These are phyloP conservation scores for Loris lydekkerianus DNA, from an alignment of 2,797 vertebrate genomes.

Conservation along the genomic window DNA sequence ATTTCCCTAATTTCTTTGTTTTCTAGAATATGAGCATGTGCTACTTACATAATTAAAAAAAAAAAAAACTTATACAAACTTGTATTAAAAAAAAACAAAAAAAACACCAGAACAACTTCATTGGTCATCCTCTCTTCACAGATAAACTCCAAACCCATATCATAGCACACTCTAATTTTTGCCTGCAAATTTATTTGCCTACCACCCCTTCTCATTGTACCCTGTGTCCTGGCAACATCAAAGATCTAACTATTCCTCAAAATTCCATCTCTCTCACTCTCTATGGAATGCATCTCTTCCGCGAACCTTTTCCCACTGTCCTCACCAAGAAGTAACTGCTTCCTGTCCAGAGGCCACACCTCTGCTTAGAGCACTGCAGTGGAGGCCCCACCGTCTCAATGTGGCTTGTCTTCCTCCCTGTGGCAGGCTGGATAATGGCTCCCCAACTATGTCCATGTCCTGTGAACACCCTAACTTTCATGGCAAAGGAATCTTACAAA, in stretches of 20 bases:
- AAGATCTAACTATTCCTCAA: background rate
- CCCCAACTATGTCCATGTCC: background rate
- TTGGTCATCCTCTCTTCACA: background rate
- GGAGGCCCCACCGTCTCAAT: background rate
- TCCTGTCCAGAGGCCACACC: background rate
- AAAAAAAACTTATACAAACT: background rate
- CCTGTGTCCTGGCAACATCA: background rate
- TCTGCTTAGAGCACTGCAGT: background rate
- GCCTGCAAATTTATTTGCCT: background rate
- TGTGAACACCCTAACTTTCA: background rate
- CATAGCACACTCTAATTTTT: background rate
- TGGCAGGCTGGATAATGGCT: background rate
- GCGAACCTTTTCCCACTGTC: background rate
- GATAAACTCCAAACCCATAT: background rate
- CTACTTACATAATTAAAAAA: slow-evolving; percentile 1
- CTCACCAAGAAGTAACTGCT: background rate
- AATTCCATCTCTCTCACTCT: background rate
- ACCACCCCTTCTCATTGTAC: background rate
- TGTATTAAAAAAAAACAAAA: background rate
- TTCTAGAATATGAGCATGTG: slow-evolving; percentile 18
- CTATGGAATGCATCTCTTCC: background rate
- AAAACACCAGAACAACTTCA: background rate
- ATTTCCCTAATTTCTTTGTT: slow-evolving; percentile 41
- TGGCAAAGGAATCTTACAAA: background rate
- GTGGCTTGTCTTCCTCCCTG: background rate